Base-by-base conservation (phyloP, 2,113 vertebrate genomes). In the Cyprinodon tularosa region DNA sequence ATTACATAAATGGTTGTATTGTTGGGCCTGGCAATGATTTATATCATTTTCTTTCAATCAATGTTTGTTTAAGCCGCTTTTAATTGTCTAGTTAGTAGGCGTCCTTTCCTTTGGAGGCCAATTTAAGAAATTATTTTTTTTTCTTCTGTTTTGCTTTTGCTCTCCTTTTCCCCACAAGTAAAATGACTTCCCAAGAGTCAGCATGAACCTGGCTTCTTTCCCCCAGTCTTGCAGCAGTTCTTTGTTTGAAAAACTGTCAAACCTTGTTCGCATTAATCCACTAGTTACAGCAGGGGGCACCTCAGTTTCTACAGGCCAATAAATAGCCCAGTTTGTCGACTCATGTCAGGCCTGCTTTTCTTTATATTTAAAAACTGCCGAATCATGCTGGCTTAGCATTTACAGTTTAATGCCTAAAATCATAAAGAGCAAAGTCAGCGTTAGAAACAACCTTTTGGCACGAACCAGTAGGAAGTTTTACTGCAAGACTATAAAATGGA, bases 371-470 rank as follows among this genome's bases (percentile, higher is more conserved):
- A 44, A 1, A 45, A 72, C 39, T 65, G 59, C 12, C 57, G 13
- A 65, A 42, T 77, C 69, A 65, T 72, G 47, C 65, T 64, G 44
- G 61, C 62, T 53, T 7, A 53, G 36, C 48, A 0, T 57, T 61
- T 74, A 12, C 5, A 45, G 67, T 62, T 78, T 79, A n/a, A 50
- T 74, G 36, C 12, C 42, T 3, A 57, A 62, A 68, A 62, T 59
- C 36, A 60, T 3, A 36, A 36, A 12, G 3, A 17, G 50, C 38
- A 48, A 72, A 67, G 17, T 17, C 4, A 39, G 22, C 57, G 36
- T 2, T 3, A 66, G 29, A 71, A 68, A 36, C 17, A 53, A 17
- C 53, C 7, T 3, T 67, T 4, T 62, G 38, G 0, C 47, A 22
- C 68, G 29, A 37, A 38, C 7, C 57, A 38, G n/a, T 5, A 13